Base-by-base conservation (phyloP, 1,140 invertebrate genomes). In the Euschistus heros region DNA sequence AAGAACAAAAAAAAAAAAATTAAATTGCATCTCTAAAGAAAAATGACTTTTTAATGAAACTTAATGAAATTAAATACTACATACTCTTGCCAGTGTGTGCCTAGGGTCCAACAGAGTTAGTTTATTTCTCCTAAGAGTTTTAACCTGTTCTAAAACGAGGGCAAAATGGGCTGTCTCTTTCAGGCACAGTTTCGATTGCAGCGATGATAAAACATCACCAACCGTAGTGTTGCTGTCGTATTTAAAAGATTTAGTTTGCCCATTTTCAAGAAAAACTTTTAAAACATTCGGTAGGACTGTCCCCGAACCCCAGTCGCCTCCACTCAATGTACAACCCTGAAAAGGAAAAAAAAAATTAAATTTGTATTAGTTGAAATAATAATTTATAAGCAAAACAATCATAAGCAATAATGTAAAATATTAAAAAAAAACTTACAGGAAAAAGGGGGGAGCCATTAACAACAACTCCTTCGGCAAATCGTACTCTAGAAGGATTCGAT, bases 201-300 rank as follows among this genome's bases (percentile, higher is more conserved):
- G 76, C 14, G 89, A 92, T 63, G 84, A 79, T 10, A 94, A 81
- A 57, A 96, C 91, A 76, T 94, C 90, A 69, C 88, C 83, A 0
- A 95, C 91, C 3, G 88, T 91, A 17, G 92, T 96, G 59, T 83
- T 89, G 26, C 85, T 83, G 76, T 96, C 92, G 74, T 96, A 96
- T 74, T 94, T 94, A 76, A 96, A 96, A n/a, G 91, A 94, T 75
- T 94, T 94, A 4, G 92, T 95, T 76, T 95, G 92, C 3, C 92
- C 92, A 74, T 95, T 96, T 76, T 96, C 93, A 26, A 95, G 78
- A 74, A 94, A 95, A 42, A 92, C 91, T 77, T 94, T 93, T 26
- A 95, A 80, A 13, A 95, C 91, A 76, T 93, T 94, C 14, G 92
- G 91, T 85, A 94, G 91, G 33, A 91, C 88, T 17, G 91, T 88